Conservation (phyloP, 2,113 vertebrate species). For the Paedocypris sp. region DNA sequence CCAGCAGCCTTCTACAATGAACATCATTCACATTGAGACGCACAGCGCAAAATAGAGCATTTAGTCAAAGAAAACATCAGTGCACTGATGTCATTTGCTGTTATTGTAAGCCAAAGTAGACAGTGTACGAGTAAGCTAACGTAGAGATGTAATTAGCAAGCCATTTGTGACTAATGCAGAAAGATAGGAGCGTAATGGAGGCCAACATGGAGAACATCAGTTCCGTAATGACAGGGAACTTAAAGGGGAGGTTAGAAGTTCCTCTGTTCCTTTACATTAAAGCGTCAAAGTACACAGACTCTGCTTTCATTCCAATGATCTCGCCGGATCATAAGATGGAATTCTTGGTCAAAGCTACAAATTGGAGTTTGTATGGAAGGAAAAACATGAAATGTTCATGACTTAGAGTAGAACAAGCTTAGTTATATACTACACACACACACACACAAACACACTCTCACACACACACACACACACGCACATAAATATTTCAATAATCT, state of each 20-base stretch:
- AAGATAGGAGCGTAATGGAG: conserved; percentile 30
- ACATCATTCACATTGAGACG: background rate
- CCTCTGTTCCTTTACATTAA: background rate
- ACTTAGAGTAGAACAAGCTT: too few species aligned
- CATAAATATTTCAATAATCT: too few species aligned
- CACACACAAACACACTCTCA: too few species aligned
- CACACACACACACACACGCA: too few species aligned
- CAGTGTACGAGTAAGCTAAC: conserved; percentile 14
- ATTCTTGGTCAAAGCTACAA: background rate
- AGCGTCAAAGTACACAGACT: background rate
- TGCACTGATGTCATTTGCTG: conserved; percentile 15
- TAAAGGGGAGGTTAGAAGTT: conserved; percentile 15
- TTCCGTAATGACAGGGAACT: conserved; percentile 9
- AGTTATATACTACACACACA: too few species aligned
- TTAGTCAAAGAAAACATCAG: conserved; percentile 11
- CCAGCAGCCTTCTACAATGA: background rate
- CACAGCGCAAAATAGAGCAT: background rate
- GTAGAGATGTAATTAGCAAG: conserved; percentile 22
- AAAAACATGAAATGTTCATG: background rate
- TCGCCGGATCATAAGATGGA: background rate
- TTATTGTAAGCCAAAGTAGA: conserved; percentile 35
- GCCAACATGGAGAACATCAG: conserved; percentile 19
- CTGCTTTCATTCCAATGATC: conserved; percentile 3
- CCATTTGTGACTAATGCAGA: conserved; percentile 34
- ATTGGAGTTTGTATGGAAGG: too few species aligned